phyloP scores from a whole-genome alignment of 2,888 invertebrate species.

The Megaustenia siamemsis region DNA sequence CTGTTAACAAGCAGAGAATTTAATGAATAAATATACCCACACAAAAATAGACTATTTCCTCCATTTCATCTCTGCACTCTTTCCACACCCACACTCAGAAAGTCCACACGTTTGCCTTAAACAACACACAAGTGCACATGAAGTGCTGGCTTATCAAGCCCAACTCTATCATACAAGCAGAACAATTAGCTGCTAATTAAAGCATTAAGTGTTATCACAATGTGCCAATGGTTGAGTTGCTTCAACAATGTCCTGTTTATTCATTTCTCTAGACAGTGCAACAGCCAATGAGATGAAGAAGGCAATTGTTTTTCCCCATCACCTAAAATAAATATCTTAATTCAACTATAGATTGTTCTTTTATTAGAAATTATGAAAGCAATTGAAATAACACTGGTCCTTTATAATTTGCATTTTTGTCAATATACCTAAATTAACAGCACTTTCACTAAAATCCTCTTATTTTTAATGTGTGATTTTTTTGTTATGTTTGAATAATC shows the following conservation, averaged over 20 bases:
- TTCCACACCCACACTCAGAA: slow-evolving; percentile 16
- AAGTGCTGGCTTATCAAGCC: background rate
- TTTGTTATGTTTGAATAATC: background rate
- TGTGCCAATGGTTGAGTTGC: background rate
- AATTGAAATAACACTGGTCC: no score
- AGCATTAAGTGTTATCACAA: background rate
- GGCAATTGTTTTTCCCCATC: background rate
- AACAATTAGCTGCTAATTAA: slow-evolving; percentile 31
- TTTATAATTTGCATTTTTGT: no score
- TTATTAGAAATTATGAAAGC: no score
- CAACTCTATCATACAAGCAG: background rate
- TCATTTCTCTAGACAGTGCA: background rate
- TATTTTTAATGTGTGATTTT: no score
- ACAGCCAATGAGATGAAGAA: background rate
- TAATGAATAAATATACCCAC: background rate
- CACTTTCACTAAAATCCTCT: no score
- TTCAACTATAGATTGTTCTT: no score
- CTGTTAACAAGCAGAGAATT: background rate
- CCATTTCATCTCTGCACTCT: background rate
- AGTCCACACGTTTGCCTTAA: background rate
- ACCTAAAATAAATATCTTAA: background rate
- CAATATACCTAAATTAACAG: no score
- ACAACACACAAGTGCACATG: slow-evolving; percentile 14
- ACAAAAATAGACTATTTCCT: background rate
- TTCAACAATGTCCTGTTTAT: background rate